phyloP scores from a whole-genome alignment of 2,797 vertebrate genomes.

The Sebastiscus albofasciatus region DNA sequence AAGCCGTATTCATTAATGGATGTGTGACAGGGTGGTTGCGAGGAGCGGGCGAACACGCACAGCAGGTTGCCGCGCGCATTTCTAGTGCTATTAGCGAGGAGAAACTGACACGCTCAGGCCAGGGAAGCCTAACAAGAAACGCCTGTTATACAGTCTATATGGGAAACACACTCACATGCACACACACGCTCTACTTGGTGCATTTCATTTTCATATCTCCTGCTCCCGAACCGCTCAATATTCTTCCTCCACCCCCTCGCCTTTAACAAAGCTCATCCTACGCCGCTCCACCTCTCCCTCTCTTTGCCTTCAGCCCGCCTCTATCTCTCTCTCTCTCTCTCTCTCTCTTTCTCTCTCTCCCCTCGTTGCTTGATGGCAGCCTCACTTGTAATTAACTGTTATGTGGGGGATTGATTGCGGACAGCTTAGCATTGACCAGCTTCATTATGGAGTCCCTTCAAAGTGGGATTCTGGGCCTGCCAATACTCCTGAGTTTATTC shows the following conservation, averaged over 20 bases:
- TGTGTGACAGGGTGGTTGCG: conserved; percentile 17
- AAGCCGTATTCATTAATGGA: conserved; percentile 45
- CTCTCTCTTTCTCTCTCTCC: conserved; percentile 29
- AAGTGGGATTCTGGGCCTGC: conserved; percentile 85
- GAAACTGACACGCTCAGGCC: conserved; percentile 32
- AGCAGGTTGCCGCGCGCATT: conserved; percentile 22
- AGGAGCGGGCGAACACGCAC: conserved; percentile 11
- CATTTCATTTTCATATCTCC: conserved; percentile 74
- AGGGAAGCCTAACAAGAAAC: conserved; percentile 49
- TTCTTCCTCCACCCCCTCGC: conserved; percentile 51
- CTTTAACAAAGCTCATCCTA: conserved; percentile 64
- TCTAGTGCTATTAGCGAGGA: conserved; percentile 36
- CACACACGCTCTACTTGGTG: conserved; percentile 10
- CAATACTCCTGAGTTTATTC: conserved; percentile 87
- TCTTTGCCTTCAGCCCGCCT: conserved; percentile 45
- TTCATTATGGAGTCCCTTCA: conserved; percentile 89
- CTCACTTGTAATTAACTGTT: conserved; percentile 87
- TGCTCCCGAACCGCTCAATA: conserved; percentile 61
- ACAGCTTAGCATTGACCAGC: conserved; percentile 88
- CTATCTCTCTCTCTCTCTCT: background rate
- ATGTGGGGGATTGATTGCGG: conserved; percentile 86
- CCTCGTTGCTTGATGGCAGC: conserved; percentile 75
- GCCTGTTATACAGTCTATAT: conserved; percentile 27
- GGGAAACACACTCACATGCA: conserved; percentile 27
- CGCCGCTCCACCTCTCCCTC: conserved; percentile 48